A percentile compares a stretch with the other conserved stretches of the same genome.
phyloP scores from a whole-genome alignment of 2,797 vertebrate species.

The Erithacus rubecula region DNA sequence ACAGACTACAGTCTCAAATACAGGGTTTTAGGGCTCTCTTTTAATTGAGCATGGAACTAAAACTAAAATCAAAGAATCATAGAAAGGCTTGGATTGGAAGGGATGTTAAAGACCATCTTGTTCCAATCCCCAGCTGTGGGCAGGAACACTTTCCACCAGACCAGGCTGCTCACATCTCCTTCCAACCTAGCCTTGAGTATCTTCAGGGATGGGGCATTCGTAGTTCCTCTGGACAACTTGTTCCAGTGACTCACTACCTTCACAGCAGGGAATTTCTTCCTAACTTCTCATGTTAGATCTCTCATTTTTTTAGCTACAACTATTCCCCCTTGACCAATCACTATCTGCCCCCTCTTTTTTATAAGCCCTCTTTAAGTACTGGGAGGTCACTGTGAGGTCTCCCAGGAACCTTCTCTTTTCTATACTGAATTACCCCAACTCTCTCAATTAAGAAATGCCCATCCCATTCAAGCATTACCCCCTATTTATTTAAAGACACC shows the following conservation, averaged over 20 bases:
- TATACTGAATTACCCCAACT: neutral
- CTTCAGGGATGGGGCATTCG: neutral
- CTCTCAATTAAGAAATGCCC: neutral
- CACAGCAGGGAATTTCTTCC: neutral
- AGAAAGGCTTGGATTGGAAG: neutral
- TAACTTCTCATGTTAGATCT: neutral
- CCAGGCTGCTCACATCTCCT: neutral
- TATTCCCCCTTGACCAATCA: neutral
- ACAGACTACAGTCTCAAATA: neutral
- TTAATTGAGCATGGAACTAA: neutral
- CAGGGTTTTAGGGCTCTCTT: neutral
- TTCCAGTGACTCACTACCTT: neutral
- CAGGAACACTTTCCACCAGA: neutral
- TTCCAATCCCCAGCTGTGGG: neutral
- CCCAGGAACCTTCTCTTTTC: neutral
- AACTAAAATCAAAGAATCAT: neutral
- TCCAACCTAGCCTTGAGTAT: neutral
- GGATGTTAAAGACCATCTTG: neutral
- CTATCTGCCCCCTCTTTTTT: neutral
- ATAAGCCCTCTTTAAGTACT: neutral
- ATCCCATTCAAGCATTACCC: neutral
- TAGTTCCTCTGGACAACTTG: neutral
- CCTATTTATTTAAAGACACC: neutral
- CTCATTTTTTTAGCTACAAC: neutral
- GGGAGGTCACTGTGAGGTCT: neutral